Base-by-base conservation (phyloP, 2,797 vertebrate species). In the Hoplostethus atlanticus region DNA sequence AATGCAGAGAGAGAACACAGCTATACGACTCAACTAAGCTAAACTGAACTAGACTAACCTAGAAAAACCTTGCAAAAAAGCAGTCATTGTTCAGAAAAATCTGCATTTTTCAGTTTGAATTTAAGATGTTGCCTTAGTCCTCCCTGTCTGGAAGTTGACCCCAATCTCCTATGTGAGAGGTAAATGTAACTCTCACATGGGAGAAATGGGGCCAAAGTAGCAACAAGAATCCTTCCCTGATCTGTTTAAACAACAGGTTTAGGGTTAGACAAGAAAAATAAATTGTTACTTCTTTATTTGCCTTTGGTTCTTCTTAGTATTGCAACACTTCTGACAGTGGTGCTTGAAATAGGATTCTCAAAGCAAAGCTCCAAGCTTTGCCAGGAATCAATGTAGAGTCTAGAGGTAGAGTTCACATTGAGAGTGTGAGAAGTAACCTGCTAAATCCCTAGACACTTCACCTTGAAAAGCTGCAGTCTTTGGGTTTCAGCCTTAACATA, bases 81-180 rank as follows among this genome's bases (percentile, higher is more conserved):
- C 1, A 5, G 1, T 13, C 46, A 42, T n/a, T 28, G 51, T 10
- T 25, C 16, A 52, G 10, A 11, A 52, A 10, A 25, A n/a, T 9
- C 51, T 52, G 8, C 51, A 52, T 13, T 5, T 5, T 46, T 47
- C 17, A 36, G 44, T 17, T 34, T 34, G 15, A n/a, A 9, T 16
- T 42, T 25, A 42, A 9, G 38, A 30, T 48, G 11, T 3, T 10
- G 2, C 21, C 50, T 13, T 17, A 38, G 15, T 36, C 17, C 48
- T 64, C n/a, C n/a, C 34, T 30, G 9, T 64, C 48, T 53, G 62
- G 31, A 6, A 36, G 51, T 47, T 46, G 58, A 25, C 58, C 44
- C 11, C 5, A 15, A 40, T 28, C 56, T 59, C 59, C 40, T 42
- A 48, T 46, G 42, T 47, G 59, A 61, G n/a, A 47, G n/a, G n/a